Evolutionary conservation across 2,797 vertebrate genomes (phyloP).

Genomic region (Antrozous pallidus): DNA sequence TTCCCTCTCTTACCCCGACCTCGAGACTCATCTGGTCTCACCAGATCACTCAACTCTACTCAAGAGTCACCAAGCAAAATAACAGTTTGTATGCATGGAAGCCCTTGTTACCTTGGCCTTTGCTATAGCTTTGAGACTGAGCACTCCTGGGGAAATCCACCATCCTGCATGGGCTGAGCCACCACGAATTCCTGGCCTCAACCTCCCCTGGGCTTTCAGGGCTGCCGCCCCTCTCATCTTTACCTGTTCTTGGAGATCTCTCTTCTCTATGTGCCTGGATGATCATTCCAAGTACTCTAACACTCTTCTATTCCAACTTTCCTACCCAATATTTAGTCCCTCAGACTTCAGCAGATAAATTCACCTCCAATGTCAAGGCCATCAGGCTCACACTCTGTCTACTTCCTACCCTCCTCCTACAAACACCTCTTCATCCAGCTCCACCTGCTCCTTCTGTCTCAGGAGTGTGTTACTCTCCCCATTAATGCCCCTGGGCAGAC

Average conservation of each 20-base stretch:
- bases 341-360: background rate
- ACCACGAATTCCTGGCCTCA: background rate
- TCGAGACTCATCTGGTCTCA: background rate
- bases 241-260: background rate
- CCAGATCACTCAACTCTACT: background rate
- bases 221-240: background rate
- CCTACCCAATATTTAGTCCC: too few species aligned
- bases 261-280: background rate
- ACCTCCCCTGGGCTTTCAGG: background rate
- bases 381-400: background rate
- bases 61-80: background rate
- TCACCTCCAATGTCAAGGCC: background rate
- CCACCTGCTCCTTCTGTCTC: background rate
- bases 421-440: background rate
- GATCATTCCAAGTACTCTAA: background rate
- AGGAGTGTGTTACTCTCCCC: background rate
- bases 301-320: background rate
- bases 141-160: background rate
- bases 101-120: fast-evolving
- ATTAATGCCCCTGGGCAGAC: background rate
- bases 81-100: too few species aligned
- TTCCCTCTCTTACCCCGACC: background rate
- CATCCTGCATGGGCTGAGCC: background rate
- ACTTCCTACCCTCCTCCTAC: background rate
- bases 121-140: background rate